phyloP scores from a whole-genome alignment of 2,888 invertebrate species.

The Lochmaea crataegi region DNA sequence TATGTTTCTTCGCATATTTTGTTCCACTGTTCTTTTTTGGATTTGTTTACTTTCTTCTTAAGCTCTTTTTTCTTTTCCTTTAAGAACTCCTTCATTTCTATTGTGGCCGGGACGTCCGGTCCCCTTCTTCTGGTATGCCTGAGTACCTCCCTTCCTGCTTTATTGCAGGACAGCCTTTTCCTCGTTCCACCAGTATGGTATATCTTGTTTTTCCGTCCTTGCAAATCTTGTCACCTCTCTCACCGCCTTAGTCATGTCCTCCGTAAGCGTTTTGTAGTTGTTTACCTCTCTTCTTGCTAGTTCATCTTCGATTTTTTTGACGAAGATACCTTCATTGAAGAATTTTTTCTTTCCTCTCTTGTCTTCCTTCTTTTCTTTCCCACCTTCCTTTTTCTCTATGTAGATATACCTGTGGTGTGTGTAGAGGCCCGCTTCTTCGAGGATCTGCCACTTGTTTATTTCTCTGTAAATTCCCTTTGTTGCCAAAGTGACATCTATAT shows the following conservation, averaged over 20 bases:
- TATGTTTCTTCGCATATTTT: conserved; percentile 17
- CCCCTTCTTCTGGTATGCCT: neutral
- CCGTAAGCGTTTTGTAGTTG: neutral
- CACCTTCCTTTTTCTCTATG: neutral
- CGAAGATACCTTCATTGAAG: too few species aligned
- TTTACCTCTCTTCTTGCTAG: too few species aligned
- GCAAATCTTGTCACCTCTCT: too few species aligned
- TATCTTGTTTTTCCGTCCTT: too few species aligned
- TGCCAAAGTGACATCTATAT: too few species aligned
- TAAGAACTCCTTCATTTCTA: neutral
- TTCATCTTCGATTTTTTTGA: too few species aligned
- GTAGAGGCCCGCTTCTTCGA: neutral
- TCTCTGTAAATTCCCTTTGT: too few species aligned
- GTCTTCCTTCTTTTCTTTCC: neutral
- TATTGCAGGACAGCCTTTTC: conserved; percentile 11
- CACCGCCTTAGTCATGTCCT: too few species aligned
- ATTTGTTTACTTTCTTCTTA: neutral
- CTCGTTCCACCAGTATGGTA: neutral
- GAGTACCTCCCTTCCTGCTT: neutral
- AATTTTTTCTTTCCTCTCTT: neutral
- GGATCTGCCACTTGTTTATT: neutral
- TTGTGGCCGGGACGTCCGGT: neutral
- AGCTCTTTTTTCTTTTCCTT: neutral
- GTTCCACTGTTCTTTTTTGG: conserved; percentile 5
- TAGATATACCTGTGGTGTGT: conserved; percentile 5